Percentiles rank a stretch among this genome's conserved stretches.
These are phyloP conservation scores for Macrobrachium nipponense DNA, from an alignment of 1,140 invertebrate species.

Conservation along the genomic window DNA sequence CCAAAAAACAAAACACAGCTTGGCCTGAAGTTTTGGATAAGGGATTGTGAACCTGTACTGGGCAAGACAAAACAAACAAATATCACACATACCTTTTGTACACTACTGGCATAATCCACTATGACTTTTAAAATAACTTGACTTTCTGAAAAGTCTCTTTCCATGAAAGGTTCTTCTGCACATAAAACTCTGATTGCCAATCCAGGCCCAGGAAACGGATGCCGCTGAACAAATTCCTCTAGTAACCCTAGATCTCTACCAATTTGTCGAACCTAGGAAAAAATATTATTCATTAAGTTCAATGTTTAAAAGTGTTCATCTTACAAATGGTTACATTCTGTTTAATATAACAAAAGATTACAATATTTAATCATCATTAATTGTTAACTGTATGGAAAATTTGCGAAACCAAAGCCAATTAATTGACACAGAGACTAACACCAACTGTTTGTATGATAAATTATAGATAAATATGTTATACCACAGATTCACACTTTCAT, in stretches of 20 bases:
- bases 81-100: slow-evolving; percentile 77
- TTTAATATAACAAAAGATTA: too few species aligned
- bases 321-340: too few species aligned
- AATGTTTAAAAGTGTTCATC: too few species aligned
- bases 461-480: too few species aligned
- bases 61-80: background rate
- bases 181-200: slow-evolving; percentile 83
- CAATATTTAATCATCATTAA: too few species aligned
- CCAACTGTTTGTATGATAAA: too few species aligned
- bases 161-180: slow-evolving; percentile 95
- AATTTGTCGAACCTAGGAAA: slow-evolving; percentile 66
- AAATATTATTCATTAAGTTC: too few species aligned
- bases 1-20: too few species aligned
- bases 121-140: slow-evolving; percentile 91
- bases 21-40: background rate
- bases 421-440: too few species aligned
- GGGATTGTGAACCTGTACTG: background rate
- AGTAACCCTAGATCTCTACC: slow-evolving; percentile 93
- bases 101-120: slow-evolving; percentile 91
- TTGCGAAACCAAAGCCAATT: too few species aligned
- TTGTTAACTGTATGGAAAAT: too few species aligned
- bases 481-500: too few species aligned
- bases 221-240: slow-evolving; percentile 86
- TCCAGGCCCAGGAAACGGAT: slow-evolving; percentile 94
- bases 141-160: slow-evolving; percentile 95